Base-by-base conservation (phyloP, 92 coral and sea anemone species). In the Scolanthus callimorphus region DNA sequence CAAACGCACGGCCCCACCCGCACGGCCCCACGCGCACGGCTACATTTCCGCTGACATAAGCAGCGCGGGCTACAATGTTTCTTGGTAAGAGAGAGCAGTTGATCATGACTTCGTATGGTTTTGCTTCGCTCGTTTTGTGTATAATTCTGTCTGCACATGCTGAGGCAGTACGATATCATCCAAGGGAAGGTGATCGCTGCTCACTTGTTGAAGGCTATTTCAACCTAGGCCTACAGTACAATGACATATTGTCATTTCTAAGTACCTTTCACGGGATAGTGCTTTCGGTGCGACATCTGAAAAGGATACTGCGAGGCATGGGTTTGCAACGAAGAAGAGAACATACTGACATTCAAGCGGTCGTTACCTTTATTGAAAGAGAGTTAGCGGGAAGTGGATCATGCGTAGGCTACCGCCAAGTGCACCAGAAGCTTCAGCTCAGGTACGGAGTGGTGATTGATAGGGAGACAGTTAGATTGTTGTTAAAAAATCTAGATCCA, bases 401-500 rank as follows among this genome's bases (percentile, higher is more conserved):
- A 20, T 67, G 54, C 37, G 62, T 69, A 31, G 75, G 75, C 22
- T 69, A 69, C 39, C 50, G 75, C 53, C 65, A 57, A 57, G 57
- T 69, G 75, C 75, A 69, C 48, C 66, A 69, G 57, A 57, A 31
- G 54, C 57, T 69, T 15, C 48, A 46, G 23, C 17, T 69, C 25
- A 37, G 39, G 12, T 44, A 55, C 49, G 55, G 64, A 39, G 15
- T 57, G 27, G 58, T 39, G 20, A 37, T 21, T 69, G 23, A 57
- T 26, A 31, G 66, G 0, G 57, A 57, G 55, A 49, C 62, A 24
- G 72, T 65, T 11, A 55, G 63, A 19, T 3, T 17, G 51, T 34
- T 52, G 17, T 52, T 65, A 17, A 63, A 31, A 51, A 2, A 29
- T 52, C 17, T 65, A 11, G 62, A 53, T 52, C 72, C 72, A 21